Evolutionary conservation across 2,113 vertebrate species (phyloP).

Genomic region (Struthio camelus): DNA sequence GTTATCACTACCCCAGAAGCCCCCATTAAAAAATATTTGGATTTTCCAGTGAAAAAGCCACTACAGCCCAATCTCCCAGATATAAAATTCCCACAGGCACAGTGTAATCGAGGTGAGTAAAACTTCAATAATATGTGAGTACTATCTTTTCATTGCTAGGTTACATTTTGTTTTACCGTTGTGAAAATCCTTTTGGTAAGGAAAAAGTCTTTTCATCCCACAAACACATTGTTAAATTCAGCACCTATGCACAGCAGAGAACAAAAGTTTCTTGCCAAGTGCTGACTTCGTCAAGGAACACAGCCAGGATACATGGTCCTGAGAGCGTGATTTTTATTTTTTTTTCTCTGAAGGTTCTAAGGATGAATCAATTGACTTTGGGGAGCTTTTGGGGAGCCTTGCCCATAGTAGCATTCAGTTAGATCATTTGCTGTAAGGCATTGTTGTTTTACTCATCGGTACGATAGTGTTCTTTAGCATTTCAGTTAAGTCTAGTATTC

Average conservation of each 20-base stretch:
- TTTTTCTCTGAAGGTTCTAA: not conserved
- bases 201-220: not conserved
- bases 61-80: not conserved
- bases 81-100: not conserved
- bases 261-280: not conserved
- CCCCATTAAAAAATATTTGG: not conserved
- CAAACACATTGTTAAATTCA: not conserved
- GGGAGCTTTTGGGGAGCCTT: not conserved
- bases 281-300: not conserved
- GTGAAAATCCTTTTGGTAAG: not conserved
- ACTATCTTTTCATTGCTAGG: not conserved
- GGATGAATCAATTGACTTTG: slow-evolving; percentile 5
- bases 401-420: not conserved
- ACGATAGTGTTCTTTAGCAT: not conserved
- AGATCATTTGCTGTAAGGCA: not conserved
- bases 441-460: not conserved
- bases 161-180: not conserved
- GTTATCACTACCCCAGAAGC: not conserved
- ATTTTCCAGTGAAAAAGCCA: not conserved
- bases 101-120: not conserved
- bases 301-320: not conserved
- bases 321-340: not conserved
- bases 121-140: not conserved
- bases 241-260: not conserved
- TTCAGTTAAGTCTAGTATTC: not conserved